phyloP scores from a whole-genome alignment of 1,140 invertebrate genomes.

The Trachymyrmex septentrionalis region DNA sequence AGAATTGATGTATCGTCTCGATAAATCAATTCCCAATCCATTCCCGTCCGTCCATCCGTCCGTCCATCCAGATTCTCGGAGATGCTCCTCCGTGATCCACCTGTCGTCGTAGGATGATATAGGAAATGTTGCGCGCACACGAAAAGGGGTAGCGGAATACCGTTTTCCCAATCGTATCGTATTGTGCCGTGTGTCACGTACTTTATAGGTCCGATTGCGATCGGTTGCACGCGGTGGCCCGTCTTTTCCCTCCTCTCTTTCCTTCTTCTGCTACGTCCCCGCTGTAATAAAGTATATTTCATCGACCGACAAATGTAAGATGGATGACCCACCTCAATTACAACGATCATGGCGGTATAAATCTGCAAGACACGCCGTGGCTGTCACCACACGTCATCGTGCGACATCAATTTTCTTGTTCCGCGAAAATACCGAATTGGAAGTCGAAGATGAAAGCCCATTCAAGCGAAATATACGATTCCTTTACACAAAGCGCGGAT shows the following conservation, averaged over 20 bases:
- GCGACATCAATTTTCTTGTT: slow-evolving; percentile 34
- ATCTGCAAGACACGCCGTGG: slow-evolving; percentile 11
- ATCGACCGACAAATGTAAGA: slow-evolving; percentile 50
- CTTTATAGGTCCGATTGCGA: slow-evolving; percentile 58
- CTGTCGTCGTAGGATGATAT: slow-evolving; percentile 56
- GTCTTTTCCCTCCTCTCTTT: neutral
- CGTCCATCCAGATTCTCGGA: slow-evolving; percentile 21
- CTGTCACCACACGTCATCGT: slow-evolving; percentile 7
- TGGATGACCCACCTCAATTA: slow-evolving; percentile 45
- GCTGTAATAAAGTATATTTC: slow-evolving; percentile 50
- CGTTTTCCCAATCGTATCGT: slow-evolving; percentile 2
- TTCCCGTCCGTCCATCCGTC: slow-evolving; percentile 10
- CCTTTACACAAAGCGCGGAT: slow-evolving; percentile 2
- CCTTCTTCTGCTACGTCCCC: neutral
- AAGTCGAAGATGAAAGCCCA: neutral
- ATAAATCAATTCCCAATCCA: slow-evolving; percentile 53
- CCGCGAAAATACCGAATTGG: slow-evolving; percentile 7
- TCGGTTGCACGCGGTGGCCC: slow-evolving; percentile 29
- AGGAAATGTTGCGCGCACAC: slow-evolving; percentile 16
- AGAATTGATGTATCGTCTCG: slow-evolving; percentile 58
- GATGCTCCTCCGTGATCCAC: slow-evolving; percentile 50
- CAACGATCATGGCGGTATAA: slow-evolving; percentile 33
- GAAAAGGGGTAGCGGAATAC: slow-evolving; percentile 7
- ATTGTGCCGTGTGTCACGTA: slow-evolving; percentile 60
- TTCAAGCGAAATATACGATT: neutral